Percentiles rank a stretch among this genome's conserved stretches.
Evolutionary conservation across 2,113 vertebrate species (phyloP).

Genomic region (Microcebus griseorufus): DNA sequence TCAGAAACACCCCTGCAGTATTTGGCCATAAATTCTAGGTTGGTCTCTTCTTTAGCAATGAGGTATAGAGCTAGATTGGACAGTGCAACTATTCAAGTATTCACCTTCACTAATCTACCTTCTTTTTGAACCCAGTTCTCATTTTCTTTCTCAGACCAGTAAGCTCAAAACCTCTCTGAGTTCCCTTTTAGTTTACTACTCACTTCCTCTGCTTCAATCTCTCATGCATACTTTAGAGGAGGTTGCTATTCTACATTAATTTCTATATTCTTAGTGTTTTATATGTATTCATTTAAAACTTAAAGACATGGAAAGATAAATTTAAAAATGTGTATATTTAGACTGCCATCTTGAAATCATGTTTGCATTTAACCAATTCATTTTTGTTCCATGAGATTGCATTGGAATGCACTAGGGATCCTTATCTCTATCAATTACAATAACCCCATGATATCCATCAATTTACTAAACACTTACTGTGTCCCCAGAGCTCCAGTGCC

Average conservation of each 20-base stretch:
- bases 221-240: neutral
- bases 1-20: rapidly evolving
- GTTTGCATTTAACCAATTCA: neutral
- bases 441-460: neutral
- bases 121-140: neutral
- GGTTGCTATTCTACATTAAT: neutral
- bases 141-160: neutral
- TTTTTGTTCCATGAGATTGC: neutral
- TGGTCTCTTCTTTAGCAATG: neutral
- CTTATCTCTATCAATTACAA: neutral
- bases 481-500: rapidly evolving
- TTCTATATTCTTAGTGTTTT: neutral
- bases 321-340: neutral
- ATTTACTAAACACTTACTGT: neutral
- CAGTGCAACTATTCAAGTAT: too few species aligned
- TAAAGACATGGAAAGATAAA: neutral
- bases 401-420: neutral
- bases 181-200: too few species aligned
- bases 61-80: neutral
- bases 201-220: neutral
- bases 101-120: neutral
- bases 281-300: neutral
- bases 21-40: neutral
- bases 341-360: neutral
- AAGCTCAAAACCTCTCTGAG: neutral